Conservation (phyloP, 2,797 vertebrate species). For the Rhodeus uyekii region DNA sequence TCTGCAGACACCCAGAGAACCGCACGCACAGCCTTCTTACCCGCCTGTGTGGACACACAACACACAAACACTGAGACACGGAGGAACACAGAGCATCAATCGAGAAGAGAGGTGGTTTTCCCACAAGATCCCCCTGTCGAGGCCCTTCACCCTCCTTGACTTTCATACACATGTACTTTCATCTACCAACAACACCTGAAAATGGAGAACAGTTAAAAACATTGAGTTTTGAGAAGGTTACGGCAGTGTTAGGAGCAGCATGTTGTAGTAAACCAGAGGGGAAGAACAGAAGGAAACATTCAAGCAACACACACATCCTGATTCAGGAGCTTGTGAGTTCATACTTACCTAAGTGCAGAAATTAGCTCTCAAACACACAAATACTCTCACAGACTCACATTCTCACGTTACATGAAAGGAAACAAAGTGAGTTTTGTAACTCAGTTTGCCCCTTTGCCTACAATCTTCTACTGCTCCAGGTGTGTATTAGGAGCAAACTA, state of each 20-base stretch:
- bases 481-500: constrained; percentile 58
- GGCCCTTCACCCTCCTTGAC: constrained; percentile 26
- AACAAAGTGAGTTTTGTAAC: constrained; percentile 54
- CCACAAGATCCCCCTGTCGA: constrained; percentile 12
- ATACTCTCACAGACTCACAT: constrained; percentile 10
- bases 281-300: not conserved
- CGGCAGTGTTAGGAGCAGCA: constrained; percentile 57
- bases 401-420: constrained; percentile 38
- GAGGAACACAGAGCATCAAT: not conserved
- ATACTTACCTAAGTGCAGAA: constrained; percentile 33
- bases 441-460: constrained; percentile 55
- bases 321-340: constrained; percentile 5
- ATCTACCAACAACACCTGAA: constrained; percentile 49
- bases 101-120: constrained; percentile 4
- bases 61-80: not conserved
- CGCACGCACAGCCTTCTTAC: constrained; percentile 95
- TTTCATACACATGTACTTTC: constrained; percentile 30
- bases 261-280: not conserved
- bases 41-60: constrained; percentile 78
- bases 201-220: constrained; percentile 27
- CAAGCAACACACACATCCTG: constrained; percentile 24
- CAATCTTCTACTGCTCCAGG: constrained; percentile 28
- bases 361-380: constrained; percentile 13
- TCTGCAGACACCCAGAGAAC: constrained; percentile 98
- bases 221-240: constrained; percentile 2